Base-by-base conservation (phyloP, 2,888 invertebrate genomes). In the Synergus itoensis region DNA sequence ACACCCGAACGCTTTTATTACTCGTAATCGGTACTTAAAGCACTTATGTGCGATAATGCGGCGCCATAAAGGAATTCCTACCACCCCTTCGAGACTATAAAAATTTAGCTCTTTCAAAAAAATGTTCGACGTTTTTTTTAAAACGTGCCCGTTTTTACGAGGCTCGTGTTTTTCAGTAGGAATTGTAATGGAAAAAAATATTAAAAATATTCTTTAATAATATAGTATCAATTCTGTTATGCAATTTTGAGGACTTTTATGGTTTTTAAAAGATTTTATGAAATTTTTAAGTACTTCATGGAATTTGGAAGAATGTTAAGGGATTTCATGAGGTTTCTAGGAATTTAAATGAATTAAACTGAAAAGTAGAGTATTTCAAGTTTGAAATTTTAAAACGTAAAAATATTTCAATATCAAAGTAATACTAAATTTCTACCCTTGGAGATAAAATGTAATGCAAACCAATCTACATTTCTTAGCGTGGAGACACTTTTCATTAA, bases 1-100 rank as follows among this genome's bases (percentile, higher is more conserved):
- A 89, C 89, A 89, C 87, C 86, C 88, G 85, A 90, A 89, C 88
- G 87, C 88, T 90, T 91, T 90, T 90, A 91, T 91, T 91, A 89
- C 90, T 88, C 85, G 87, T 89, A 90, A 90, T 91, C 90, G 88
- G 82, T 85, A 84, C 85, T 86, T 83, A 85, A 88, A 88, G 86
- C 85, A 84, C 87, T 85, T 80, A 69, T 84, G 84, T 83, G 84
- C 87, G 89, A 89, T 90, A 90, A 89, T 86, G 87, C 90, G 91
- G 89, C 86, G 86, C 86, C 87, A 88, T 89, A 83, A 90, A 91
- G 90, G 90, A 89, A 90, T 89, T 87, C 89, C 89, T 82, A 81
- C 62, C 75, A 81, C 76, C 69, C 77, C 64, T 79, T 65, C 78
- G 77, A 41, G 36, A 75, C 28, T 48, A 48, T 48, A 16, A 36